phyloP scores from a whole-genome alignment of 2,888 invertebrate species.

The Himalopsyche japonica region DNA sequence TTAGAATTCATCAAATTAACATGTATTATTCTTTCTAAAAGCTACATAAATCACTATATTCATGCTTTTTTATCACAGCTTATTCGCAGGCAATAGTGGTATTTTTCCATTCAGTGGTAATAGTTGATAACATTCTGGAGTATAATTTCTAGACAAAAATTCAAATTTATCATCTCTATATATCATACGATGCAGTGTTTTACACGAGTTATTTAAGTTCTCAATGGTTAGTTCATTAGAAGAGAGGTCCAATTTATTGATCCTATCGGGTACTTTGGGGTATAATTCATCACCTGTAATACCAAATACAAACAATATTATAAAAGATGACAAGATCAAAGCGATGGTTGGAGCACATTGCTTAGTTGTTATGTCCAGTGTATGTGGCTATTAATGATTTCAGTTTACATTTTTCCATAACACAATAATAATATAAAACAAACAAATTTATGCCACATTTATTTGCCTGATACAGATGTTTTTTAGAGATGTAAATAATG shows the following conservation, averaged over 20 bases:
- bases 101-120: conserved; percentile 10
- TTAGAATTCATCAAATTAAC: no score
- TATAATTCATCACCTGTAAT: conserved; percentile 51
- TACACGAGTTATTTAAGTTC: conserved; percentile 48
- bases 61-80: background rate
- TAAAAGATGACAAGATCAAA: no score
- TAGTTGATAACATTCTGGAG: conserved; percentile 4
- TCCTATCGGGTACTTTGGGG: conserved; percentile 51
- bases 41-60: background rate
- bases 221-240: conserved; percentile 49
- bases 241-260: conserved; percentile 43
- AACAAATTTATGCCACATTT: no score
- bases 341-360: no score
- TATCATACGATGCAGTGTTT: conserved; percentile 46
- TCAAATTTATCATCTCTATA: background rate
- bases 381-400: no score
- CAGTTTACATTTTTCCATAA: no score
- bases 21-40: no score
- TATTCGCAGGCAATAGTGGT: background rate
- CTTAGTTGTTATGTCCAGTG: no score
- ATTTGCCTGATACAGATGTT: no score
- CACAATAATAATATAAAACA: no score
- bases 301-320: background rate
- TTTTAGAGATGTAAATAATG: no score
- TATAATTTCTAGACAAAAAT: conserved; percentile 11